Base-by-base conservation (phyloP, 1,140 invertebrate species). In the Bombus sylvicola region DNA sequence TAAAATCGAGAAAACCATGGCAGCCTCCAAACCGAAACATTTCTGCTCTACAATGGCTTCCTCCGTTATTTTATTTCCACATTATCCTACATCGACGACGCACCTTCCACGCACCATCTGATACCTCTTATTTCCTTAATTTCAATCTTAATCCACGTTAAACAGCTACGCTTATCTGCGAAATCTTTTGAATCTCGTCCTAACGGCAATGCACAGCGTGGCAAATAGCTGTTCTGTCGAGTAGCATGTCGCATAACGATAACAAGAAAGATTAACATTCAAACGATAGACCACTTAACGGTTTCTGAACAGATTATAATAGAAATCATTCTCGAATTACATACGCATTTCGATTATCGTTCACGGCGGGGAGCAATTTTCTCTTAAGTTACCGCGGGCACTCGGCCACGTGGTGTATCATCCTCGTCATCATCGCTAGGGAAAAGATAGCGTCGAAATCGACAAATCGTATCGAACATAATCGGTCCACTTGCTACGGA, bases 291-390 rank as follows among this genome's bases (percentile, higher is more conserved):
- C n/a, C 62, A 31, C n/a, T 66, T 18, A 66, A 53, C 47, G 47
- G 47, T 53, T 53, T 37, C 31, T 47, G 10, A 76, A 37, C 25
- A 25, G 37, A 76, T 39, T 53, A 53, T 53, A 53, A 53, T 15
- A 57, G 18, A n/a, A 75, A 13, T 75, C 22, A n/a, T 47, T 59
- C 31, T 75, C 25, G 25, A 76, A 57, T 76, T 76, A 39, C 74
- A 34, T 28, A 6, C 22, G 25, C 25, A 25, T 37, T 25, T 28
- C 34, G 34, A 76, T 57, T 57, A 57, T 76, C 74, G 12, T 57
- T 57, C 13, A 8, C 22, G 13, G 13, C 3, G 25, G 47, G 9
- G 39, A 37, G 10, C 31, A 53, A 8, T 62, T 22, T 41, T 25
- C 37, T 39, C 28, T 41, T 15, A 18, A 62, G 4, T 59, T n/a